These are phyloP conservation scores for Ophthalmolycus amberensis DNA, from an alignment of 2,113 vertebrate genomes.

Conservation along the genomic window DNA sequence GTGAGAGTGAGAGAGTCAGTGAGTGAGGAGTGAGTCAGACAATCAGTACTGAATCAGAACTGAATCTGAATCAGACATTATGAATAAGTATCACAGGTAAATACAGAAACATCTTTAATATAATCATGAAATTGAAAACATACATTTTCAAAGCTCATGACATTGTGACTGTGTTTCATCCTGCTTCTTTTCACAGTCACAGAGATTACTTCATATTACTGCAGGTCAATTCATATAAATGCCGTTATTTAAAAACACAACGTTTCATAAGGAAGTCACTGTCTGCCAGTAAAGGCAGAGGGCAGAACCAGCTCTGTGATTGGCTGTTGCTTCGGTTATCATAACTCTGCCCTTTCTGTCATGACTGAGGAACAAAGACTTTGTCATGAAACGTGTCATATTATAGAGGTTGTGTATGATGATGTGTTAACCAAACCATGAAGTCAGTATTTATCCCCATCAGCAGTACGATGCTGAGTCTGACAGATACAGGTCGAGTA, in stretches of 20 bases:
- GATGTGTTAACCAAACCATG: neutral
- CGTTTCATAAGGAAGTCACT: neutral
- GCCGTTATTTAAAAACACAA: neutral
- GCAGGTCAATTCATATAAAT: neutral
- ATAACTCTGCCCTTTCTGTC: neutral
- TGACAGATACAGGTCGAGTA: slow-evolving; percentile 9
- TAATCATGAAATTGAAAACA: neutral
- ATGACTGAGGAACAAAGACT: neutral
- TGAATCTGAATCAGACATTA: neutral
- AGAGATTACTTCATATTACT: neutral
- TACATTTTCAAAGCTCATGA: neutral
- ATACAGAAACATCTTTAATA: no score
- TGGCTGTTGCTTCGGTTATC: neutral
- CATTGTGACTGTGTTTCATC: neutral
- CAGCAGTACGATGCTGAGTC: neutral
- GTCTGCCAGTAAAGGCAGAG: neutral
- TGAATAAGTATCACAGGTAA: neutral
- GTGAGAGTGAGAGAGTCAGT: no score
- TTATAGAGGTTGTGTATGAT: neutral
- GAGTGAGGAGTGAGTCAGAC: no score
- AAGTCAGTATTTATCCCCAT: neutral
- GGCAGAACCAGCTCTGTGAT: neutral
- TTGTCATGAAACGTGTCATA: neutral
- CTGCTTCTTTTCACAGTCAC: neutral
- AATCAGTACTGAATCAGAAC: neutral